Conservation (phyloP, 2,113 vertebrate species). For the Anolis carolinensis region DNA sequence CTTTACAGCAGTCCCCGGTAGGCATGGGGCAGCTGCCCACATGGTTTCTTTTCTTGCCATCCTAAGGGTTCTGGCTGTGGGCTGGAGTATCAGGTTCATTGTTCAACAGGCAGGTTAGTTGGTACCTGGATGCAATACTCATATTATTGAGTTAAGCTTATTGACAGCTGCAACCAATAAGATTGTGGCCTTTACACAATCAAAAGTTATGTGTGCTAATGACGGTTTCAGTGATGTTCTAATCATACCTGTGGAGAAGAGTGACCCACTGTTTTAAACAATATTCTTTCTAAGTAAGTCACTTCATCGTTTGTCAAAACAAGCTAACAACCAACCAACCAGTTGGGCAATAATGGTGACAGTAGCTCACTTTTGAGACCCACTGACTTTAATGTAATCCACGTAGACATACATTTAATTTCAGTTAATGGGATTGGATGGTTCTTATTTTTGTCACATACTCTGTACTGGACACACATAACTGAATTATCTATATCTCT, state of each 20-base stretch:
- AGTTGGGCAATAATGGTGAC: background rate
- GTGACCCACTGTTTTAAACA: background rate
- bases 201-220: too few relatives aligned
- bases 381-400: background rate
- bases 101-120: too few relatives aligned
- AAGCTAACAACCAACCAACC: too few relatives aligned
- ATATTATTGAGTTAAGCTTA: too few relatives aligned
- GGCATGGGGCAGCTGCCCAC: too few relatives aligned
- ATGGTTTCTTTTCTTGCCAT: too few relatives aligned
- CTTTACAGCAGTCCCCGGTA: too few relatives aligned
- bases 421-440: background rate
- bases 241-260: background rate
- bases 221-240: background rate
- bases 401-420: background rate
- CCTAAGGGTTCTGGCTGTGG: too few relatives aligned
- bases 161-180: too few relatives aligned
- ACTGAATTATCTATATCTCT: background rate
- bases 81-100: too few relatives aligned
- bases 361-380: background rate
- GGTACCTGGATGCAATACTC: too few relatives aligned
- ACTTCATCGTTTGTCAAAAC: background rate
- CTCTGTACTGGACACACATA: background rate
- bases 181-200: too few relatives aligned
- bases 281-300: background rate
- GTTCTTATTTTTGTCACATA: background rate